phyloP scores from a whole-genome alignment of 2,888 invertebrate species.

The Molanna angustata region DNA sequence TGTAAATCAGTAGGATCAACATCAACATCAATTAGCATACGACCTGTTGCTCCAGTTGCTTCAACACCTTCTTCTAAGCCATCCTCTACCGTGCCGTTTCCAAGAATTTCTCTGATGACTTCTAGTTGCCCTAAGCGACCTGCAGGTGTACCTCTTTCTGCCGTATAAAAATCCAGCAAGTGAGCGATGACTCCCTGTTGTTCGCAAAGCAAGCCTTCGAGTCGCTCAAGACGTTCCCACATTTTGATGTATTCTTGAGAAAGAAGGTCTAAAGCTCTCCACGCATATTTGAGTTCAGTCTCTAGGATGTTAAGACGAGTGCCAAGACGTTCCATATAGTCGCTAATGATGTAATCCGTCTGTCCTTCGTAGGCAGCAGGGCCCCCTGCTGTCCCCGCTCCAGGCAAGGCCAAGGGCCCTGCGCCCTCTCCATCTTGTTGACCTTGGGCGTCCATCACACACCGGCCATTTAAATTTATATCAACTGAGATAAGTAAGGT shows the following conservation, averaged over 20 bases:
- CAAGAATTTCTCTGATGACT: constrained; percentile 64
- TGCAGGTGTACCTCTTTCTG: constrained; percentile 53
- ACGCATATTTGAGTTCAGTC: constrained; percentile 88
- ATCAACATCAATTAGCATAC: constrained; percentile 39
- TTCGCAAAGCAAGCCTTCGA: constrained; percentile 82
- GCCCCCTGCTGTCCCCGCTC: constrained; percentile 49
- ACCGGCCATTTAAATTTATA: background rate
- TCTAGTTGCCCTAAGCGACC: constrained; percentile 51
- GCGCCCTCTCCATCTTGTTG: constrained; percentile 51
- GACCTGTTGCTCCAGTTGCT: constrained; percentile 40
- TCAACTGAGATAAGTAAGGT: constrained; percentile 1
- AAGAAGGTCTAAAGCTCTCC: constrained; percentile 86
- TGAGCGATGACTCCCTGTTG: constrained; percentile 90
- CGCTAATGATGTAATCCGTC: constrained; percentile 75
- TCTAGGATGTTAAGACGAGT: constrained; percentile 84
- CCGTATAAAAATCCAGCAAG: constrained; percentile 71
- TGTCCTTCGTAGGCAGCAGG: constrained; percentile 51
- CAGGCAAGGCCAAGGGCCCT: constrained; percentile 47
- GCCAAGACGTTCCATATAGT: constrained; percentile 88
- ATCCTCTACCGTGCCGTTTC: constrained; percentile 64
- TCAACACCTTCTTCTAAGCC: constrained; percentile 66
- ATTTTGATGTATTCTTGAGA: constrained; percentile 92
- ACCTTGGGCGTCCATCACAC: constrained; percentile 9
- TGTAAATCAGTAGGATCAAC: constrained; percentile 37
- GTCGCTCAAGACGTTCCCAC: constrained; percentile 88